These are phyloP conservation scores for Mobula hypostoma DNA, from an alignment of 2,113 vertebrate species.

Conservation along the genomic window DNA sequence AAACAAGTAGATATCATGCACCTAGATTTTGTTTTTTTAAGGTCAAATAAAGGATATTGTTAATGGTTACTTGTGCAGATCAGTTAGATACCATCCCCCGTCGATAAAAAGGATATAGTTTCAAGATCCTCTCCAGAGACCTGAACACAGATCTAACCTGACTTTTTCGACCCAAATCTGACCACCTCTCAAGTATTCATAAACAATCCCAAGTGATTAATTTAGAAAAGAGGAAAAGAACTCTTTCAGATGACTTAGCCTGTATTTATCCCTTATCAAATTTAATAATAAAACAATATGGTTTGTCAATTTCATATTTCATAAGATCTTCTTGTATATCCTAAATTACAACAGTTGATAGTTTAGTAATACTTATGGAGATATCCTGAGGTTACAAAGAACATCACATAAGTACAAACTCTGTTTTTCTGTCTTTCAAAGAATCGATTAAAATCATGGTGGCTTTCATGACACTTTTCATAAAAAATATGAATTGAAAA, in stretches of 20 bases:
- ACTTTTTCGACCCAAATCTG: background rate
- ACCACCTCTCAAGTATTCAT: background rate
- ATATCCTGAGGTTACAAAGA: background rate
- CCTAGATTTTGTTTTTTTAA: background rate
- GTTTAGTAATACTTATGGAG: background rate
- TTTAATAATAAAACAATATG: background rate
- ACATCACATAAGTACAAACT: background rate
- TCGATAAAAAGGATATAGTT: background rate
- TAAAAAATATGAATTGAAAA: background rate
- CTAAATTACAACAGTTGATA: background rate
- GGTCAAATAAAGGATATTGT: background rate
- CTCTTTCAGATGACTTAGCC: background rate
- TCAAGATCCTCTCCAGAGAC: background rate
- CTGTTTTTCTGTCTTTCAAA: background rate
- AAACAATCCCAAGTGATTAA: background rate
- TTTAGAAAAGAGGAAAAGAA: background rate
- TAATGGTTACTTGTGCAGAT: no score
- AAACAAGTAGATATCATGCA: no score
- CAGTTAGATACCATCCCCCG: no score
- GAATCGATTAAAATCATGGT: background rate
- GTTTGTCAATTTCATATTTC: background rate
- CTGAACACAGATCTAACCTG: background rate
- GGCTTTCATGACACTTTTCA: background rate
- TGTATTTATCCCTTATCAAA: background rate
- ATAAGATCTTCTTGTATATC: no score